Base-by-base conservation (phyloP, 2,888 invertebrate genomes). In the Noctua pronuba region DNA sequence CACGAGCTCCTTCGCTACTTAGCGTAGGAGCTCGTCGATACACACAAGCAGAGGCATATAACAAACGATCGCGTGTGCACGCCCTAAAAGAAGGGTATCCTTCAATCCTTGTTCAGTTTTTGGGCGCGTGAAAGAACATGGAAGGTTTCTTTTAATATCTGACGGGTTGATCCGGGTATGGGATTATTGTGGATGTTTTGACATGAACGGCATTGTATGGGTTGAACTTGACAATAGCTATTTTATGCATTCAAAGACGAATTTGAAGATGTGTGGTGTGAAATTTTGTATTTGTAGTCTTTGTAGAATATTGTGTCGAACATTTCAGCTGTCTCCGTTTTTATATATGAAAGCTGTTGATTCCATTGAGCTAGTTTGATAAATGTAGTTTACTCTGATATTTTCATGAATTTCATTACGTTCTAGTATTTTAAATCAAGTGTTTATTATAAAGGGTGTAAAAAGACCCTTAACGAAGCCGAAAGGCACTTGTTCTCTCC, bases 91-190 rank as follows among this genome's bases (percentile, higher is more conserved):
- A 70, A 73, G 44, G 74, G 41, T 38, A 65, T 65, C 58, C 60
- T 75, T 84, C 86, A 69, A 82, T 81, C 68, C 73, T 41, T 66
- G 79, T 77, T 75, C 64, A 84, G 81, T 84, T 86, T 83, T 77
- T 76, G 70, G 67, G 83, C 66, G 62, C 74, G 73, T 72, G 68
- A 79, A 79, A 58, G 77, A 75, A 86, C 78, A 86, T 60, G 70
- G 52, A 79, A 58, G 70, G 55, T 71, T 77, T 75, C 68, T 71
- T 86, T 85, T 86, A 84, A 86, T 86, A 86, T 84, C n/a, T 77
- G 67, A 81, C 69, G 69, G 74, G 24, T 78, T 81, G 77, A 79
- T 73, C 52, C n/a, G 74, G 77, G 77, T 80, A 58, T 41, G 35
- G 49, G 60, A 68, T 77, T 75, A 73, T 80, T 75, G 64, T 60